Evolutionary conservation across 35 echinoderm and acorn worm species (phyloP), one percentile per base, ranked within the genome.

Genomic region (Stichopus chloronotus): DNA sequence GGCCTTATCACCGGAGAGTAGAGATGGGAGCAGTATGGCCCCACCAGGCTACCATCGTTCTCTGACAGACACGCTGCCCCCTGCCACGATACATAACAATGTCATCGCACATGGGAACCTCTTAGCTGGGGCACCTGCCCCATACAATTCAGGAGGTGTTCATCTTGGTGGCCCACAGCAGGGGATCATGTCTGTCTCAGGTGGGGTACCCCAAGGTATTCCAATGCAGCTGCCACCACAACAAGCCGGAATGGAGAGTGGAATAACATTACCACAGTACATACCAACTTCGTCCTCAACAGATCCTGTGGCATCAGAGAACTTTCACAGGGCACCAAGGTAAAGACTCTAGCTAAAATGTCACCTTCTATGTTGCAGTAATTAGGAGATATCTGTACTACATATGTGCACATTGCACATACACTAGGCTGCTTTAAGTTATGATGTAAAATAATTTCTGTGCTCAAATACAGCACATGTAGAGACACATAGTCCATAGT

Each of bases 1-100:
- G 25, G 87, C 87, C 58, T 89, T 89, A 8, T 89, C 87, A 23
- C 87, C 87, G 3, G 87, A 89, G 87, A 71, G 65, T 55, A 59
- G 87, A 89, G 87, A 89, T 72, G 87, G 43, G 60, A 72, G 57
- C 52, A 63, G 9, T 52, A 85, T 85, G 82, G 82, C 82, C 24
- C 82, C 82, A 7, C 82, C 82, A n/a, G 82, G 82, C 55, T 85
- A 85, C 55, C 82, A 85, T 85, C 82, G 57, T 24, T 63, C 65
- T 21, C n/a, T 72, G 60, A 52, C 21, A 7, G 87, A 72, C 57
- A 24, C 17, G 7, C 59, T 89, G 87, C 60, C 87, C 20, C 59
- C 87, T 5, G 10, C 61, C 4, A 30, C 57, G 17, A 24, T n/a
- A 8, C 59, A 16, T 9, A 72, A 25, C 60, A 74, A 74, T n/a